These are phyloP conservation scores for Bos javanicus DNA, from an alignment of 2,113 vertebrate genomes.

Conservation along the genomic window DNA sequence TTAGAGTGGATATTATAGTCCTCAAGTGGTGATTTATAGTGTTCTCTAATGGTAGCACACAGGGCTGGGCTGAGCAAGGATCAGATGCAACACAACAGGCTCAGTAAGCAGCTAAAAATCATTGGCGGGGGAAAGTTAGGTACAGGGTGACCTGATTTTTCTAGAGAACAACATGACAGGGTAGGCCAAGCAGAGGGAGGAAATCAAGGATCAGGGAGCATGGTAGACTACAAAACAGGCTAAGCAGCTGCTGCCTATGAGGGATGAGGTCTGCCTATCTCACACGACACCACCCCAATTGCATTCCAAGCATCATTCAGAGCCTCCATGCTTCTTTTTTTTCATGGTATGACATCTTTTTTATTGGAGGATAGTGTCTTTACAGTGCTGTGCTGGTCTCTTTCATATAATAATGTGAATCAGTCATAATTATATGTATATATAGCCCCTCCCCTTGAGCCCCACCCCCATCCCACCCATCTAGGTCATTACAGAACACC, in stretches of 20 bases:
- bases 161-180: slow-evolving; percentile 9
- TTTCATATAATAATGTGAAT: not conserved
- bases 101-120: not conserved
- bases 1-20: not conserved
- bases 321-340: not conserved
- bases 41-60: not conserved
- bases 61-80: not conserved
- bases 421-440: not conserved
- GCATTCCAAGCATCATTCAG: not conserved
- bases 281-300: fast-evolving
- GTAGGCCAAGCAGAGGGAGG: not conserved
- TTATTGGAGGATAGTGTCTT: not conserved
- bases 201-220: not conserved
- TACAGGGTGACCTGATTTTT: slow-evolving; percentile 51
- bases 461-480: not conserved
- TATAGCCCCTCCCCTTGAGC: not conserved
- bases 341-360: not conserved
- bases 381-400: not conserved
- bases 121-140: not conserved
- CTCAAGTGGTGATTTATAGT: not conserved
- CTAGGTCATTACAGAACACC: not conserved
- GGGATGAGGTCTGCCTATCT: not conserved
- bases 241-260: not conserved
- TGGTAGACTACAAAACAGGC: not conserved
- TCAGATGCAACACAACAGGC: not conserved